A percentile compares a stretch with the other conserved stretches of the same genome.
These are phyloP conservation scores for Gobius niger DNA, from an alignment of 2,113 vertebrate species.

Conservation along the genomic window DNA sequence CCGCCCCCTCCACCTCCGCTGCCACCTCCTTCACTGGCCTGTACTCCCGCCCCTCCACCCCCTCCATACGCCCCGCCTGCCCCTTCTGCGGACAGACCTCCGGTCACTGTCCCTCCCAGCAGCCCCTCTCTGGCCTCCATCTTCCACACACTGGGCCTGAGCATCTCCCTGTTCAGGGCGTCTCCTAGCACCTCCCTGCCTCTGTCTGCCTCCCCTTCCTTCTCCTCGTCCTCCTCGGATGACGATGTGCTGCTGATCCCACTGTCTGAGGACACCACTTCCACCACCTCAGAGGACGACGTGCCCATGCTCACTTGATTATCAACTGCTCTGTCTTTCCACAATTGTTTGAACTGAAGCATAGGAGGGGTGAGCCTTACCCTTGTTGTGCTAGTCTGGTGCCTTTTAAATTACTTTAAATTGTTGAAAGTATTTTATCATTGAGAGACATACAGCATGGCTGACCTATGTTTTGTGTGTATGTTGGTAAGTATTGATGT, in stretches of 20 bases:
- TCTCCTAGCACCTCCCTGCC: constrained; percentile 63
- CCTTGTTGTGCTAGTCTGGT: constrained; percentile 70
- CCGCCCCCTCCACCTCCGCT: neutral
- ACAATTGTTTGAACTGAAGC: constrained; percentile 57
- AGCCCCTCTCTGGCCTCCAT: constrained; percentile 72
- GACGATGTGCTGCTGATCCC: constrained; percentile 88
- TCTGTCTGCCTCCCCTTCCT: constrained; percentile 71
- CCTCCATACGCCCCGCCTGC: constrained; percentile 58
- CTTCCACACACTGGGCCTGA: constrained; percentile 69
- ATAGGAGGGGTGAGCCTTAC: constrained; percentile 57
- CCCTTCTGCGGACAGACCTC: constrained; percentile 36
- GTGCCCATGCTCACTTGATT: constrained; percentile 84
- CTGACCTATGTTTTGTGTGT: constrained; percentile 31
- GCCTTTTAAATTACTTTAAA: constrained; percentile 70
- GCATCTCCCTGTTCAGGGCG: constrained; percentile 67
- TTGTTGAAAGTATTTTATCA: constrained; percentile 58
- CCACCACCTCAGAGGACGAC: constrained; percentile 80
- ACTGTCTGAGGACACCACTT: constrained; percentile 79
- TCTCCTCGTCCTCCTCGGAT: constrained; percentile 73
- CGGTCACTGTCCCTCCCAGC: constrained; percentile 59
- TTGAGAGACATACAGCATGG: constrained; percentile 26
- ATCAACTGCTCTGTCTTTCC: constrained; percentile 41
- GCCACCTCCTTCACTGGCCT: neutral
- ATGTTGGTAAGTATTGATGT: constrained; percentile 37
- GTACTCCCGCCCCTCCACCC: constrained; percentile 34